Evolutionary conservation across 1,140 invertebrate genomes (phyloP).

Genomic region (Teleogryllus occipitalis): DNA sequence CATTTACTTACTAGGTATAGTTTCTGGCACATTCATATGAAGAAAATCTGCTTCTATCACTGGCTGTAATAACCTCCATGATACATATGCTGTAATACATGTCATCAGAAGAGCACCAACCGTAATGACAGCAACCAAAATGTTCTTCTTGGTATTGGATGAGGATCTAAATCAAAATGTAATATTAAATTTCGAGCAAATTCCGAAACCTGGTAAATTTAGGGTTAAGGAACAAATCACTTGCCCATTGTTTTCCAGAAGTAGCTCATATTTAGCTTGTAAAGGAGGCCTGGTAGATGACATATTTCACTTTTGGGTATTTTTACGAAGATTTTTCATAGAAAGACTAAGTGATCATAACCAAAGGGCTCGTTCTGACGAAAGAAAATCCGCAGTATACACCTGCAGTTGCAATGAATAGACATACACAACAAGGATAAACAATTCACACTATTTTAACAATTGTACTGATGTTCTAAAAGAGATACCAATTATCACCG

Average conservation of each 20-base stretch:
- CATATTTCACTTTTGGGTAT: neutral
- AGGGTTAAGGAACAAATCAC: neutral
- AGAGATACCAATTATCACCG: too few species aligned
- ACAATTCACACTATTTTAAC: too few species aligned
- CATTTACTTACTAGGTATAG: neutral
- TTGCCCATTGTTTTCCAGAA: neutral
- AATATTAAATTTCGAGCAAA: too few species aligned
- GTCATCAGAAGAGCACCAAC: neutral
- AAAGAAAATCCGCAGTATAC: too few species aligned
- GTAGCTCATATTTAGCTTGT: neutral
- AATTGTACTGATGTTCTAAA: too few species aligned
- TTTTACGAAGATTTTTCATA: too few species aligned
- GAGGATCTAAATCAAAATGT: neutral
- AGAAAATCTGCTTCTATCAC: neutral
- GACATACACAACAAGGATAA: too few species aligned
- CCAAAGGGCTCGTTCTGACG: too few species aligned
- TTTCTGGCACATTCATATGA: neutral
- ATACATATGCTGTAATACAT: neutral
- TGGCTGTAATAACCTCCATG: neutral
- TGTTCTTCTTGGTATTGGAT: neutral
- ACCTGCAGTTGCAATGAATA: too few species aligned
- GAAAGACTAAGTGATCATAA: too few species aligned
- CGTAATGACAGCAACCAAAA: neutral
- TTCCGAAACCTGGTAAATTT: too few species aligned
- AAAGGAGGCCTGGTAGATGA: neutral